phyloP scores from a whole-genome alignment of 2,797 vertebrate genomes.

The Linurgus olivaceus region DNA sequence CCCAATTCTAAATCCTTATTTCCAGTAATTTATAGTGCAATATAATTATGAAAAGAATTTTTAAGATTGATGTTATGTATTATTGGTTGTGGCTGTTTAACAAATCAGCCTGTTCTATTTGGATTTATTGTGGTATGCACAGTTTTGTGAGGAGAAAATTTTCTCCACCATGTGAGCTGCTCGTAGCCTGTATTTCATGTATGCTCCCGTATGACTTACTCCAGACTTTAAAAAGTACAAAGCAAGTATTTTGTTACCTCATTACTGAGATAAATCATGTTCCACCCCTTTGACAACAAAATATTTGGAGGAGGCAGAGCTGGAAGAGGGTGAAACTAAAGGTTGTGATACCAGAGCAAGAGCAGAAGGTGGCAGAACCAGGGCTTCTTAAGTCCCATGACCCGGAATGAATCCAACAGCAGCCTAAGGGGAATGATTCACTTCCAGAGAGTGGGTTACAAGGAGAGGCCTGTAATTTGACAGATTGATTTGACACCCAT shows the following conservation, averaged over 20 bases:
- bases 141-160: not conserved
- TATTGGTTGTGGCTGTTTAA: not conserved
- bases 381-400: not conserved
- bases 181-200: not conserved
- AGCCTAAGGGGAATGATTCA: not conserved
- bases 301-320: not conserved
- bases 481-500: not conserved
- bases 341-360: not conserved
- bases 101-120: not conserved
- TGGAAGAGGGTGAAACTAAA: not conserved
- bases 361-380: not conserved
- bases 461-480: not conserved
- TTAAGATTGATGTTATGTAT: not conserved
- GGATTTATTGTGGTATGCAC: not conserved
- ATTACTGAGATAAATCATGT: not conserved
- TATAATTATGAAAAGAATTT: not conserved
- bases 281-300: not conserved
- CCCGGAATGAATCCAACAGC: not conserved
- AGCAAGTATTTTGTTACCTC: not conserved
- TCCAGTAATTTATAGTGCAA: constrained; percentile 1
- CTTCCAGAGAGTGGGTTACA: not conserved
- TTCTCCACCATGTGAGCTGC: not conserved
- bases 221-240: not conserved
- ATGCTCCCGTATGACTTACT: not conserved
- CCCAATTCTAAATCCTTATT: constrained; percentile 3